Evolutionary conservation across 1,140 invertebrate species (phyloP).

Genomic region (Chironomus tepperi): DNA sequence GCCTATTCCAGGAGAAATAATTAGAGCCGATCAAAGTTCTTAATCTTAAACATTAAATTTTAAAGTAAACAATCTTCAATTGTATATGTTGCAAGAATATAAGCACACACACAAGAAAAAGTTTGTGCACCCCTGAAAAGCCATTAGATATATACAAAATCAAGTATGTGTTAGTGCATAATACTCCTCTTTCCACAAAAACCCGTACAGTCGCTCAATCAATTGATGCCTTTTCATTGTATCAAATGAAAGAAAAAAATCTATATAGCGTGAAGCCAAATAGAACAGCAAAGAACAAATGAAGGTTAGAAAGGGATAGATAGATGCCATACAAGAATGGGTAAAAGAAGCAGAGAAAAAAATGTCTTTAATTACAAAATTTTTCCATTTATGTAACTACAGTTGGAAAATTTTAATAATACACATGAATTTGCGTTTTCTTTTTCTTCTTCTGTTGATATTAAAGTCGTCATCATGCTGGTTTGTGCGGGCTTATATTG

Average conservation of each 20-base stretch:
- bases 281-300: background rate
- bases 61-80: too few species aligned
- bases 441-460: too few species aligned
- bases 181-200: background rate
- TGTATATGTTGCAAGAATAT: too few species aligned
- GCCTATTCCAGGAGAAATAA: too few species aligned
- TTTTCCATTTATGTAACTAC: background rate
- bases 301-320: too few species aligned
- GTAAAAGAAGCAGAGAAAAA: background rate
- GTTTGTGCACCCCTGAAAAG: background rate
- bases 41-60: too few species aligned
- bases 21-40: too few species aligned
- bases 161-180: background rate
- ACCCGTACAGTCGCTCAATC: background rate
- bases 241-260: conserved; percentile 8
- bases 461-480: too few species aligned
- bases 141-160: background rate
- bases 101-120: background rate
- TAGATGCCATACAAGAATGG: background rate
- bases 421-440: too few species aligned
- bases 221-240: background rate
- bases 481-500: too few species aligned
- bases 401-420: background rate
- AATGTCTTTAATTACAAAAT: conserved; percentile 6
- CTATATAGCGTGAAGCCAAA: conserved; percentile 12